Base-by-base conservation (phyloP, 2,113 vertebrate genomes). In the Ammospiza nelsoni region DNA sequence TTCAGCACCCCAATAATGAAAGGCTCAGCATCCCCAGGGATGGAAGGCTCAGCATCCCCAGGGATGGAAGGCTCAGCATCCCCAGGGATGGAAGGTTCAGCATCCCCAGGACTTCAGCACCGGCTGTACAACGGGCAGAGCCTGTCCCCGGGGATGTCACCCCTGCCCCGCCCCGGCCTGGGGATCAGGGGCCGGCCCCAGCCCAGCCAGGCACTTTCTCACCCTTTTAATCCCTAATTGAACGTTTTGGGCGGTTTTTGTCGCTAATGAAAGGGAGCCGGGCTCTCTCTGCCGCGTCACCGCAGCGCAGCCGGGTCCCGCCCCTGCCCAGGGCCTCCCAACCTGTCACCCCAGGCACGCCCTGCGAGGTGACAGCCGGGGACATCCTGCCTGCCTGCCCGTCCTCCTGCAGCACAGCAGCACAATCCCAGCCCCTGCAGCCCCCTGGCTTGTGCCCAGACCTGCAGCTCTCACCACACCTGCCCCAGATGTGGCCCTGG, bases 201-300 rank as follows among this genome's bases (percentile, higher is more conserved):
- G 88, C 94, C 83, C 88, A 62, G 72, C 33, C 83, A 29, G 51
- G 83, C 69, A 31, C 89, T 93, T 94, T 95, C 95, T 97, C 88
- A 86, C 35, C 5, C n/a, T 62, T 29, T 63, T 41, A 18, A 92
- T 74, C 92, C 92, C 79, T 75, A 88, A 90, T 90, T 86, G 94
- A 93, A 52, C 29, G 0, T 94, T 95, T 76, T 15, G 62, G 73
- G 77, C 91, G 52, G 52, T 89, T 92, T 80, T 66, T 52, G 66
- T 22, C 81, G 57, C 5, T 95, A 75, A 95, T 95, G 93, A 96
- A 28, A 97, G 95, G 89, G 68, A 87, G 16, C 22, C 0, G 3
- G 0, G 22, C 54, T 73, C 21, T 39, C 54, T 66, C 15, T 39
- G 73, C 73, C 4, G 86, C 46, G 24, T 89, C 83, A 90, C 68